Base-by-base conservation (phyloP, 2,797 vertebrate genomes). In the Oreochromis grahami region DNA sequence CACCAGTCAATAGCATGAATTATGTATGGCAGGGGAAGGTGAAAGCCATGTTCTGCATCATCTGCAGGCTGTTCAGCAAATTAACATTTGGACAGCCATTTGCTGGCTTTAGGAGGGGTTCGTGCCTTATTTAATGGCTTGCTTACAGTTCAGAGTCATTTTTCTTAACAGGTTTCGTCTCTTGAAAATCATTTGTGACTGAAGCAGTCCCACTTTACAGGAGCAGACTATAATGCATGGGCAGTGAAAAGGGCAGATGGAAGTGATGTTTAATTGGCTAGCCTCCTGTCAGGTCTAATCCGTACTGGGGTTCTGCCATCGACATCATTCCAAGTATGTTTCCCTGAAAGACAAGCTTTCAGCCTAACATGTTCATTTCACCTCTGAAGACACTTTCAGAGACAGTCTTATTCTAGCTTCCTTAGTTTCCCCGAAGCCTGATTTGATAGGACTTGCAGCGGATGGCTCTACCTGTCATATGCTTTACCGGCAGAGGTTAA, bases 1-100 rank as follows among this genome's bases (percentile, higher is more conserved):
- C 93, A 84, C 90, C 93, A 93, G 93, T 95, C 95, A 94, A 95
- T 95, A 94, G 92, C 92, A 95, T 96, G 95, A 96, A 96, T 96
- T 94, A 96, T 96, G 94, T 92, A 95, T 94, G 91, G 86, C 87
- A 91, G 91, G 89, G 93, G 94, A 91, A 93, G 94, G 92, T 93
- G 94, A 93, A 94, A 93, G 94, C 90, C 94, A 94, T 94, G 94
- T 95, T 95, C 94, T 92, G 93, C 95, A 95, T 95, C 95, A 95
- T 95, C 93, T 95, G 93, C 93, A 91, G 91, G 90, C 94, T 94
- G 92, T 93, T 94, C 82, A 55, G 93, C 90, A 93, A 93, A 96
- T 96, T 93, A 95, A 94, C 95, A 94, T 95, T 95, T 92, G 93
- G 92, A 94, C 92, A 91, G 92, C 90, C 91, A 87, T 92, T 90